Evolutionary conservation across 1,140 invertebrate species (phyloP).

Genomic region (Saccostrea echinata): DNA sequence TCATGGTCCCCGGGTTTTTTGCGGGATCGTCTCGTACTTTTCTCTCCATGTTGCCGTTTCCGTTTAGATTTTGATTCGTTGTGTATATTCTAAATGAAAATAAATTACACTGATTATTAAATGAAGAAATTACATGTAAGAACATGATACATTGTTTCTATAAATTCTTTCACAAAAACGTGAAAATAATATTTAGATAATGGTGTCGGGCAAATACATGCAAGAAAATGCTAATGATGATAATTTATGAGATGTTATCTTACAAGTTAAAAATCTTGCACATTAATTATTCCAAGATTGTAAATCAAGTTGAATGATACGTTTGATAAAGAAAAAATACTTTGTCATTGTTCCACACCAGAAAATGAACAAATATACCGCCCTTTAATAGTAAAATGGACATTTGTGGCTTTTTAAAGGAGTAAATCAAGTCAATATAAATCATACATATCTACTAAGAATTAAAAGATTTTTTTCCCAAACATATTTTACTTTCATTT

Average conservation of each 20-base stretch:
- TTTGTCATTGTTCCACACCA: too few species aligned
- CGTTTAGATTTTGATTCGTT: constrained; percentile 14
- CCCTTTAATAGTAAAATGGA: too few species aligned
- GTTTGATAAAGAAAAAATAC: too few species aligned
- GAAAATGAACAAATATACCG: too few species aligned
- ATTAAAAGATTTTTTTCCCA: too few species aligned
- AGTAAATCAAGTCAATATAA: too few species aligned
- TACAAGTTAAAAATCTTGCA: too few species aligned
- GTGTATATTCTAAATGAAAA: neutral
- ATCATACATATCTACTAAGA: too few species aligned
- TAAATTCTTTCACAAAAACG: neutral
- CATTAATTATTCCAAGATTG: neutral
- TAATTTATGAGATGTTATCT: neutral
- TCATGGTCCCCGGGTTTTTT: neutral
- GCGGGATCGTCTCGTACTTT: neutral
- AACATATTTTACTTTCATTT: too few species aligned
- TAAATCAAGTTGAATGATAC: neutral
- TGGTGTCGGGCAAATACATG: neutral
- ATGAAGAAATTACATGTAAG: too few species aligned
- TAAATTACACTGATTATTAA: neutral
- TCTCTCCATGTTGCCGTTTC: neutral
- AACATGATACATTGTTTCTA: too few species aligned
- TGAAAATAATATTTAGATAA: neutral
- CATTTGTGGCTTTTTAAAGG: too few species aligned
- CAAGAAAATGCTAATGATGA: neutral